These are phyloP conservation scores for Apogon talboti DNA, from an alignment of 2,797 vertebrate species.

Conservation along the genomic window DNA sequence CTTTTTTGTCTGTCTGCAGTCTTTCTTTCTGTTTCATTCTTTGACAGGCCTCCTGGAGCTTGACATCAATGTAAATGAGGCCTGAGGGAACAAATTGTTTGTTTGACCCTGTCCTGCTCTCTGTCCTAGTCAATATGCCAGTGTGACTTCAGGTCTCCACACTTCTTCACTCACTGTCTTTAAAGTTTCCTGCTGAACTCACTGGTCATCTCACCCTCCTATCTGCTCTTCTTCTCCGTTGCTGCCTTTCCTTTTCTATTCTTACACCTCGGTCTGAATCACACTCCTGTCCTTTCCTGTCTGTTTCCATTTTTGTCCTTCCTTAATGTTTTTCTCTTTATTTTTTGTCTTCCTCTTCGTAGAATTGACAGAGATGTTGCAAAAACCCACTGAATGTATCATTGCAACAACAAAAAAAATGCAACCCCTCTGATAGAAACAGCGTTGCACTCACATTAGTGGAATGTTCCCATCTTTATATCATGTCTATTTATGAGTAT, in stretches of 20 bases:
- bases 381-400: slow-evolving; percentile 5
- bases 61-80: slow-evolving; percentile 65
- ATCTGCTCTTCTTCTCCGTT: slow-evolving; percentile 1
- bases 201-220: slow-evolving; percentile 10
- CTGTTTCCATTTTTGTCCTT: slow-evolving; percentile 11
- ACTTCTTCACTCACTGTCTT: slow-evolving; percentile 25
- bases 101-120: slow-evolving; percentile 48
- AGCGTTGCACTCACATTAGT: slow-evolving; percentile 27
- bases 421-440: slow-evolving; percentile 10
- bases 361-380: background rate
- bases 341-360: background rate
- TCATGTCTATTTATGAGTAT: slow-evolving; percentile 23
- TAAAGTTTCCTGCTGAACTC: slow-evolving; percentile 40
- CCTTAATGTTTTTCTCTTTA: background rate
- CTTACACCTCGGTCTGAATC: slow-evolving; percentile 43
- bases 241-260: slow-evolving; percentile 36
- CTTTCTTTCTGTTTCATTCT: slow-evolving; percentile 25
- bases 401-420: slow-evolving; percentile 16
- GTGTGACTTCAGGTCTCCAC: slow-evolving; percentile 40
- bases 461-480: slow-evolving; percentile 26
- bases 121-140: slow-evolving; percentile 50
- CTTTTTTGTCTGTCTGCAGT: slow-evolving; percentile 21
- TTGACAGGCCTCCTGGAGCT: slow-evolving; percentile 35
- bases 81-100: slow-evolving; percentile 64
- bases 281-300: slow-evolving; percentile 6